These are phyloP conservation scores for Atherinomorus stipes DNA, from an alignment of 2,113 vertebrate species.

Conservation along the genomic window DNA sequence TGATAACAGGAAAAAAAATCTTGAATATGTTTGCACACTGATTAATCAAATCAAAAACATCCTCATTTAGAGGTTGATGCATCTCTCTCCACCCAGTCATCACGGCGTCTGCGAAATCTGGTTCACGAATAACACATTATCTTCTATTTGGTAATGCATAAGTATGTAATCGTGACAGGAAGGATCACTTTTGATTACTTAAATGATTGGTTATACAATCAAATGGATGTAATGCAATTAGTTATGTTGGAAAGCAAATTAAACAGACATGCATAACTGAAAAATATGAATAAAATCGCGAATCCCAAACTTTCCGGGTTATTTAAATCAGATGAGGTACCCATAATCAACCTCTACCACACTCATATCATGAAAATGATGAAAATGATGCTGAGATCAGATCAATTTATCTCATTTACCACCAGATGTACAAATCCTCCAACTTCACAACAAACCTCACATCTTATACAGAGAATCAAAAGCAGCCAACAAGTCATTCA, in stretches of 20 bases:
- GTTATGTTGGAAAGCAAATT: background rate
- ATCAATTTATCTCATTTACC: background rate
- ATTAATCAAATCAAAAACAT: background rate
- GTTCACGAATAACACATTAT: background rate
- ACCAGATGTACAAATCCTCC: constrained; percentile 7
- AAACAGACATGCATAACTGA: background rate
- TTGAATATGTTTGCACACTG: background rate
- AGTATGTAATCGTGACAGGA: background rate
- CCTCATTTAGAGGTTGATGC: background rate
- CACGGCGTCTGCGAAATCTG: background rate
- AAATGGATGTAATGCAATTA: background rate
- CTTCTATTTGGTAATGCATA: background rate
- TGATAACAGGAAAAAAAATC: constrained; percentile 51
- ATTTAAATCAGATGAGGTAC: too few species aligned
- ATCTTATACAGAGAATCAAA: background rate
- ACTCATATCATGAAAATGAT: too few species aligned
- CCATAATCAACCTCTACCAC: too few species aligned
- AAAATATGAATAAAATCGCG: background rate
- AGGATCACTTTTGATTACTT: background rate
- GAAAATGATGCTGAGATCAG: too few species aligned
- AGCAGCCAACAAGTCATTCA: background rate
- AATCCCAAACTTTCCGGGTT: too few species aligned
- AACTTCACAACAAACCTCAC: background rate
- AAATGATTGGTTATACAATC: background rate
- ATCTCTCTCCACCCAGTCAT: background rate